Evolutionary conservation across 2,888 invertebrate genomes (phyloP), one percentile per base, ranked within the genome.

Genomic region (Strigamia crassipes): DNA sequence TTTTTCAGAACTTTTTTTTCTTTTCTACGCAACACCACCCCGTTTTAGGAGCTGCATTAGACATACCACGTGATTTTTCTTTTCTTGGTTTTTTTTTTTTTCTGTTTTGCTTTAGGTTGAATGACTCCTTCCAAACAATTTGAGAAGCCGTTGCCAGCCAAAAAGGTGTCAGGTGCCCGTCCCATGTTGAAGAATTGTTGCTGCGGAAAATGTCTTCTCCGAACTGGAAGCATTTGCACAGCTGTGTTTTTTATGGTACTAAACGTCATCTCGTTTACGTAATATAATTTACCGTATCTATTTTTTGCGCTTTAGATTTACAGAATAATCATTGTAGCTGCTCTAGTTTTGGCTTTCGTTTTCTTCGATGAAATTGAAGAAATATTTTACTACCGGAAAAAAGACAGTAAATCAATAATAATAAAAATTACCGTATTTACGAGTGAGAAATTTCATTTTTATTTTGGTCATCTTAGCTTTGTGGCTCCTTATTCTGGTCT

Each of bases 311-410:
- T 9, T 56, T 12, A 80, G 80, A 38, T 80, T 56, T 80, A 80
- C 56, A 46, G 80, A 23, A 46, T 80, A 27, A 18, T n/a, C 46
- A 23, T 80, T 12, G 80, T 56, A 15, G 80, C 80, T 27, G 80
- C 27, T 21, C 56, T 80, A 13, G 80, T 56, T 15, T 4, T 80
- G 27, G 80, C 80, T 56, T 46, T 80, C 15, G 12, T 80, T 18
- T 80, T 80, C 38, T 80, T 80, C n/a, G 80, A 80, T 21, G 80
- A 80, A 27, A 80, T 80, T 13, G 80, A 80, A 27, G 80, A 80
- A 4, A 38, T 51, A 23, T 46, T 80, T 38, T 80, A 80, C 56
- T 46, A 80, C 46, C n/a, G 56, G 13, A 80, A 80, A 80, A 46
- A 56, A 46, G 51, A 80, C 12, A 80, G 80, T 80, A 56, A 80